Conservation (phyloP, 2,113 vertebrate species). For the Mus musculus region DNA sequence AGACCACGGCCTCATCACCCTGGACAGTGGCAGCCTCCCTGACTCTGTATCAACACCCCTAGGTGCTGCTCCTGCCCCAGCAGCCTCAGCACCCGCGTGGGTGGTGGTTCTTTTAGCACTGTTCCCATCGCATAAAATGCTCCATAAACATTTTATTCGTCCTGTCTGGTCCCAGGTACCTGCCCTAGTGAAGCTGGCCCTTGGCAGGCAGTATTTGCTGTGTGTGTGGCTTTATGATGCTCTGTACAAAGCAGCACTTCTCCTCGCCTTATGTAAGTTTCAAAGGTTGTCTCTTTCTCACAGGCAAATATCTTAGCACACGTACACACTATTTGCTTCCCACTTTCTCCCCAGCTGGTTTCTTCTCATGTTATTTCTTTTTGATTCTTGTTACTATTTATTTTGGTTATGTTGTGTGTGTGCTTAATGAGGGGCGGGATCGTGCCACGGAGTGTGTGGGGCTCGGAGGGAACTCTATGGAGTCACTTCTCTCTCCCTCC, state of each 20-base stretch:
- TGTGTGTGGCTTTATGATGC: conserved; percentile 56
- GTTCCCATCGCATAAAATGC: neutral
- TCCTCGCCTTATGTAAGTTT: neutral
- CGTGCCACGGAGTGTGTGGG: neutral
- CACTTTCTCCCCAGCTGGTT: neutral
- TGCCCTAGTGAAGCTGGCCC: neutral
- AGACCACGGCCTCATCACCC: fast-evolving
- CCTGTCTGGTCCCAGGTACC: neutral
- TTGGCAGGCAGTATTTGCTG: conserved; percentile 7
- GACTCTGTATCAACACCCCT: too few species aligned
- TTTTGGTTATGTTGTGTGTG: neutral
- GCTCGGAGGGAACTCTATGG: neutral
- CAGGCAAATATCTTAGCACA: neutral
- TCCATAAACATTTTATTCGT: conserved; percentile 47
- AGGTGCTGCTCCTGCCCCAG: fast-evolving
- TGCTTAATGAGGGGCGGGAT: neutral
- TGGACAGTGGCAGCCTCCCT: neutral
- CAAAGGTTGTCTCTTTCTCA: conserved; percentile 55
- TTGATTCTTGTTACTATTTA: neutral
- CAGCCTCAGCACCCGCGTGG: neutral
- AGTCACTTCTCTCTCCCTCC: neutral
- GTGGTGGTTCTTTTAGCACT: neutral
- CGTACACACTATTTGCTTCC: neutral
- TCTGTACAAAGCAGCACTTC: neutral
- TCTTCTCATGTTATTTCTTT: neutral